A percentile compares a stretch with the other conserved stretches of the same genome.
Conservation (phyloP, 30 jellyfish, hydroid and myxozoan species). For the Catostylus mosaicus region DNA sequence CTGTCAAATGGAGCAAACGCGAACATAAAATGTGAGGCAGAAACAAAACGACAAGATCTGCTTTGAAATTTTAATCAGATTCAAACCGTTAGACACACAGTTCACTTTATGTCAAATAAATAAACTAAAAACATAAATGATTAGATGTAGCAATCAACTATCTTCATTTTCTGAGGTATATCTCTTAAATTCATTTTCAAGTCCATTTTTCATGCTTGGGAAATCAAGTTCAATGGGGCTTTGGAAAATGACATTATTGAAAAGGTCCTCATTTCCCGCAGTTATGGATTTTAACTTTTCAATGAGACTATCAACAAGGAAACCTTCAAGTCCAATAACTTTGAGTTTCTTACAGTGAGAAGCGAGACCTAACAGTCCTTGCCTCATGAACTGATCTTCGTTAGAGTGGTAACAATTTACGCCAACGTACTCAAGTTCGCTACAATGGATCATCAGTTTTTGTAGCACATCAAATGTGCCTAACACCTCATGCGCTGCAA, state of each 20-base stretch:
- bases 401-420: constrained; percentile 53
- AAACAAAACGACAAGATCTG: no score
- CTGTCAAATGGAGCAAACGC: no score
- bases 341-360: constrained; percentile 12
- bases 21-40: no score
- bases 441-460: constrained; percentile 17
- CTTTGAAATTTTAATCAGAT: no score
- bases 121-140: no score
- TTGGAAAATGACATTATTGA: background rate
- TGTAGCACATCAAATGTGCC: constrained; percentile 29
- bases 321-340: constrained; percentile 23
- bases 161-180: no score
- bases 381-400: constrained; percentile 17
- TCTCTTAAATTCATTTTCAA: background rate
- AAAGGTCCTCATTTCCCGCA: background rate
- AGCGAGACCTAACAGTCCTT: constrained; percentile 24
- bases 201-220: constrained; percentile 29
- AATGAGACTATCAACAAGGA: constrained; percentile 9
- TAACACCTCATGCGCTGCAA: constrained; percentile 55
- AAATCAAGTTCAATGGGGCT: constrained; percentile 6
- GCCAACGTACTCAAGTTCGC: constrained; percentile 12
- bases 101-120: no score
- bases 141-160: no score
- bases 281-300: constrained; percentile 3
- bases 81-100: no score